A percentile compares a stretch with the other conserved stretches of the same genome.
These are phyloP conservation scores for Pseudococcus jackbeardsleyi DNA, from an alignment of 2,888 invertebrate species.

Conservation along the genomic window DNA sequence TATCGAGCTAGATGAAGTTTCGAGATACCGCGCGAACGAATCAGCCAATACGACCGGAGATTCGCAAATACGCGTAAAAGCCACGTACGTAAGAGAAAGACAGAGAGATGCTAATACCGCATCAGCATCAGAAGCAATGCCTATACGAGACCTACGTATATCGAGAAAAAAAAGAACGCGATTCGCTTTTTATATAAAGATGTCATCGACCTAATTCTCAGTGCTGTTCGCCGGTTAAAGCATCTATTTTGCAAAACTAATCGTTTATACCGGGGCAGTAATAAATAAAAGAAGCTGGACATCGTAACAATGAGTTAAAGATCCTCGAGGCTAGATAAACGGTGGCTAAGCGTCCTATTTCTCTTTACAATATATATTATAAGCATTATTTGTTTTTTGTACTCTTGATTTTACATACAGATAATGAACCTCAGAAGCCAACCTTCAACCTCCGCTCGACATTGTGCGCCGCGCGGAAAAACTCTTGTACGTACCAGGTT, in stretches of 20 bases:
- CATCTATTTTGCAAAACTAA: constrained; percentile 64
- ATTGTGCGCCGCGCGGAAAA: constrained; percentile 14
- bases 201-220: constrained; percentile 64
- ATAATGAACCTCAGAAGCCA: constrained; percentile 64
- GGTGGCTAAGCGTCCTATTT: constrained; percentile 63
- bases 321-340: constrained; percentile 64
- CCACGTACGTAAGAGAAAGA: neutral
- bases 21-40: constrained; percentile 33
- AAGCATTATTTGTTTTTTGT: constrained; percentile 64
- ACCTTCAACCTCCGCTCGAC: constrained; percentile 59
- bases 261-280: constrained; percentile 64
- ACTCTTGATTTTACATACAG: constrained; percentile 62
- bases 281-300: constrained; percentile 64
- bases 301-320: constrained; percentile 65
- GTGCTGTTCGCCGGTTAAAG: constrained; percentile 56
- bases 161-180: constrained; percentile 47
- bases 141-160: neutral
- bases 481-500: neutral
- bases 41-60: neutral
- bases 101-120: constrained; percentile 20
- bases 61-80: constrained; percentile 47
- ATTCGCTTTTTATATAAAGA: constrained; percentile 62
- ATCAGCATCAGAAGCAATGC: neutral
- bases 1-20: constrained; percentile 53
- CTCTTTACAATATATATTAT: constrained; percentile 62